Base-by-base conservation (phyloP, 2,888 invertebrate species). In the Halictus ligatus region DNA sequence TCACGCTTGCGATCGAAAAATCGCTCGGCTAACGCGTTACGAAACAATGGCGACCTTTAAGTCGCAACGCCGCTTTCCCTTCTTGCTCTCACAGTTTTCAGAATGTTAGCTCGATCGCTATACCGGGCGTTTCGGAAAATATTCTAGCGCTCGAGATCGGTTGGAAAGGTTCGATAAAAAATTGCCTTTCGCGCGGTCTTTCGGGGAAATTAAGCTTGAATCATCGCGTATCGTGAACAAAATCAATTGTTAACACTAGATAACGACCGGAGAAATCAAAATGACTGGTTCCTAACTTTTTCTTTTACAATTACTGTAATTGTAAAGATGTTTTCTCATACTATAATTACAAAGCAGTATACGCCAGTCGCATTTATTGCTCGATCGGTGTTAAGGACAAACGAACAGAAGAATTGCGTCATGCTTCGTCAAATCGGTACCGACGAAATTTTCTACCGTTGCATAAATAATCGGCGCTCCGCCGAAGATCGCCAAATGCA, bases 41-140 rank as follows among this genome's bases (percentile, higher is more conserved):
- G 67, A 67, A 67, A 67, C 67, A 67, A 67, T 67, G 67, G 67
- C 67, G 67, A 67, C 67, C 67, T 67, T 67, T 67, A 67, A 67
- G 35, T 67, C 35, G 67, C 67, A 67, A 67, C 67, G 67, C 21
- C 67, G 35, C 67, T 67, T 67, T 67, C 67, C 67, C 67, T 67
- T 67, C 67, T 67, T 67, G 67, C 35, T 67, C 67, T 35, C 67
- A 67, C 67, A 67, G 67, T 67, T 67, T 67, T 67, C 35, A 67
- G 67, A 7, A 67, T 67, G 35, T 21, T 35, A 1, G 35, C 35
- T 35, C 10, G 35, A 4, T 35, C 29, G 35, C 10, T 67, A 8
- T 35, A 35, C 35, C 35, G 1, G 35, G 29, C 18, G 35, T 35
- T 35, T 15, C 29, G 21, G 21, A 64, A 29, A 64, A 64, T 64